Base-by-base conservation (phyloP, 2,888 invertebrate genomes). In the Anthophora plumipes region DNA sequence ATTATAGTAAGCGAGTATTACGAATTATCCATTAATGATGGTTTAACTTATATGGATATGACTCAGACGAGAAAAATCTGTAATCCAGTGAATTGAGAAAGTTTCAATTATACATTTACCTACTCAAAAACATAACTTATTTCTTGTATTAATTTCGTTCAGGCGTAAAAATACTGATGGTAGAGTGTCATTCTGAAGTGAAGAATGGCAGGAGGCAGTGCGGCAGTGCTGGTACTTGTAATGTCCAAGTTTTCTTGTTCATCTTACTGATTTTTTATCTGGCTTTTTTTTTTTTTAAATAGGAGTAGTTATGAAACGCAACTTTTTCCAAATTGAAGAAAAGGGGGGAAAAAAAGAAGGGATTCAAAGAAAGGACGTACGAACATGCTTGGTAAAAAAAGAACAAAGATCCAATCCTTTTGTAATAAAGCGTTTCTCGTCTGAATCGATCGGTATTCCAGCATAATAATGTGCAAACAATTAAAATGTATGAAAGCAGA, bases 181-280 rank as follows among this genome's bases (percentile, higher is more conserved):
- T 67, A 55, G 25, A 71, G 63, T 70, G 50, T 81, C 52, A 73
- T 60, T 75, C 64, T 77, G 66, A 41, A 67, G 73, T 85, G 77
- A 77, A 81, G 72, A 48, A 85, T 82, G 85, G 82, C 88, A 89
- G 89, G 89, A 89, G 88, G 88, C 88, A 89, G 89, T 89, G 88
- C 84, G 84, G 88, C 86, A 82, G 85, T 85, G 85, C 78, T 86
- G 74, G 74, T 75, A 77, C 41, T 48, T 20, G 43, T 31, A 43
- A 12, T 50, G 54, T 73, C 59, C 66, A 68, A 63, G 55, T 39
- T 73, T 71, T 50, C n/a, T n/a, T 70, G 37, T 25, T n/a, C 46
- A 55, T 17, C 14, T 69, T 64, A 46, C 31, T 54, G 46, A 67
- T 46, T 59, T 68, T 25, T 22, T 1, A 22, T 54, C 8, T 54